Evolutionary conservation across 2,888 invertebrate species (phyloP).

Genomic region (Drosophila tripunctata): DNA sequence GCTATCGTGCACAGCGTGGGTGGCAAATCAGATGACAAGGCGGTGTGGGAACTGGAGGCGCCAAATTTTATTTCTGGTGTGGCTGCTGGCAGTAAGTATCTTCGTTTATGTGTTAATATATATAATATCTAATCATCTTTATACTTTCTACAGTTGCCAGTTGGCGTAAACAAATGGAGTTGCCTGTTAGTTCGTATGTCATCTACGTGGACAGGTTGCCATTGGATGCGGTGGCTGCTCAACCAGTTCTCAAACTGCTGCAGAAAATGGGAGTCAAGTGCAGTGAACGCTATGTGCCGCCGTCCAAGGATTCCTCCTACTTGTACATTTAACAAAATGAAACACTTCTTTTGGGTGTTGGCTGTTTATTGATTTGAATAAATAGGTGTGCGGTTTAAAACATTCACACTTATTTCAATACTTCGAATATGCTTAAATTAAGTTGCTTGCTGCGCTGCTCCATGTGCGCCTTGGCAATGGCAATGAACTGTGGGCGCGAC

Average conservation of each 20-base stretch:
- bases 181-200: slow-evolving; percentile 74
- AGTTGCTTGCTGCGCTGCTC: slow-evolving; percentile 87
- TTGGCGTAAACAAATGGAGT: slow-evolving; percentile 75
- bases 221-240: slow-evolving; percentile 75
- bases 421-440: slow-evolving; percentile 85
- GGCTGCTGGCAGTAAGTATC: slow-evolving; percentile 80
- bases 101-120: too few relatives aligned
- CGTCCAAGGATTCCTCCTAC: slow-evolving; percentile 76
- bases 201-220: slow-evolving; percentile 81
- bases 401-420: slow-evolving; percentile 37
- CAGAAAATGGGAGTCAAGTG: slow-evolving; percentile 70
- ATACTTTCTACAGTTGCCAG: slow-evolving; percentile 81
- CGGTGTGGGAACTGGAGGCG: slow-evolving; percentile 72
- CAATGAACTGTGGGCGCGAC: slow-evolving; percentile 88
- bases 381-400: slow-evolving; percentile 44
- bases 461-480: slow-evolving; percentile 91
- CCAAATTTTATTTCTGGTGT: slow-evolving; percentile 83
- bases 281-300: slow-evolving; percentile 69
- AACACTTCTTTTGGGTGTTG: slow-evolving; percentile 8
- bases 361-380: slow-evolving; percentile 37
- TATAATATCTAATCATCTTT: not conserved
- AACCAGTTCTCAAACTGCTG: slow-evolving; percentile 80
- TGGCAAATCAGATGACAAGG: slow-evolving; percentile 43
- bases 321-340: slow-evolving; percentile 70
- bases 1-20: slow-evolving; percentile 79